Evolutionary conservation across 2,888 invertebrate species (phyloP), one percentile per base, ranked within the genome.

Genomic region (Aleiodes alternator): DNA sequence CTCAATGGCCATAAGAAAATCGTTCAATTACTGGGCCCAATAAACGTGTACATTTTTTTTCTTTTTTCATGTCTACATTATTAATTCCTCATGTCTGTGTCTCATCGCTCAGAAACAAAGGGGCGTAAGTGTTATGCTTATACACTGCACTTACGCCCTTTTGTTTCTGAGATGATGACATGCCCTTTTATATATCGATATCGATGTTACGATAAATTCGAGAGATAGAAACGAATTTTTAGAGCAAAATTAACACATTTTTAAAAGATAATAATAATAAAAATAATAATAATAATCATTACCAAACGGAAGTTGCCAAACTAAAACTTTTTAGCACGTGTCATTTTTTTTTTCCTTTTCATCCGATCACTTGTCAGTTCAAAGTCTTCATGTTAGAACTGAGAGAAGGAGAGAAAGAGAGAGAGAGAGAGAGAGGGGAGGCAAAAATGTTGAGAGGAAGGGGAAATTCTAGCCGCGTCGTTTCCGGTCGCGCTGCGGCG

Each of bases 401-500:
- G 31, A 31, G 9, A 23, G 12, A 5, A 66, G 38, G 70, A n/a
- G 34, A 61, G 56, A 34, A 6, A 34, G 34, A 34, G 34, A 34
- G 34, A 23, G 34, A 34, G 34, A 34, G 34, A 23, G 23, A 23
- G 23, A 23, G 23, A 2, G 16, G 71, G 31, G 61, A 38, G 43
- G 56, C 16, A 66, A 55, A 51, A 66, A 23, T 23, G 68, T 55
- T 38, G 69, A 16, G 57, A 68, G 53, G 64, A 59, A 66, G 48
- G 74, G 72, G 69, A 74, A 23, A 66, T 66, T 76, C 75, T 77
- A 74, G 76, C 76, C 82, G 82, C 82, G 81, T 80, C 83, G 82
- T 81, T 84, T 85, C 83, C 83, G 83, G 83, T 82, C 81, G 80
- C 78, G 80, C 78, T 78, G 81, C 80, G 81, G 79, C 80, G 82